Conservation (phyloP, 2,888 invertebrate species). For the Temnothorax rugatulus region DNA sequence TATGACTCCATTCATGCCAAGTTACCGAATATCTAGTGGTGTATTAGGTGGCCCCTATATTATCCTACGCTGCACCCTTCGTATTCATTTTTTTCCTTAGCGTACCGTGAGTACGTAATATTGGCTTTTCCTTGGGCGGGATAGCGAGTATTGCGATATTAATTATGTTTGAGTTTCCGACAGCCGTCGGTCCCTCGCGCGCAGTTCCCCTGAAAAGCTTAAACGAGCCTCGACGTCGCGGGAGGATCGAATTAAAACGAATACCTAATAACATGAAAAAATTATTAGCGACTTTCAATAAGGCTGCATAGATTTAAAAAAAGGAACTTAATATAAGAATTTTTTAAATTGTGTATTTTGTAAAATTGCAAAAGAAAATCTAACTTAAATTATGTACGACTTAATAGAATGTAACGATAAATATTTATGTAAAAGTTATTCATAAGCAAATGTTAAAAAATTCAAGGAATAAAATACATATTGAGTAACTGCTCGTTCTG, state of each 20-base stretch:
- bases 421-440: background rate
- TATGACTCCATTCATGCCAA: constrained; percentile 81
- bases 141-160: constrained; percentile 72
- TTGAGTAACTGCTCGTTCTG: background rate
- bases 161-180: constrained; percentile 76
- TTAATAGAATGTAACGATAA: background rate
- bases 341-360: background rate
- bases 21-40: constrained; percentile 80
- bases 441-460: background rate
- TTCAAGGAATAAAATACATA: background rate
- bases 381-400: background rate
- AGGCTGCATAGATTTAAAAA: background rate
- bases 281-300: constrained; percentile 26
- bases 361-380: background rate
- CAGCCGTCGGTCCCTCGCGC: constrained; percentile 39
- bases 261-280: constrained; percentile 37
- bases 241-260: constrained; percentile 45
- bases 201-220: constrained; percentile 53
- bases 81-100: constrained; percentile 6
- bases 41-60: constrained; percentile 70
- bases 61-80: constrained; percentile 46
- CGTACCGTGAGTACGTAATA: constrained; percentile 51
- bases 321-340: background rate
- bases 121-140: constrained; percentile 59
- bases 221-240: constrained; percentile 35